Conservation (phyloP, 2,113 vertebrate species). For the Ceuthmochares aereus region DNA sequence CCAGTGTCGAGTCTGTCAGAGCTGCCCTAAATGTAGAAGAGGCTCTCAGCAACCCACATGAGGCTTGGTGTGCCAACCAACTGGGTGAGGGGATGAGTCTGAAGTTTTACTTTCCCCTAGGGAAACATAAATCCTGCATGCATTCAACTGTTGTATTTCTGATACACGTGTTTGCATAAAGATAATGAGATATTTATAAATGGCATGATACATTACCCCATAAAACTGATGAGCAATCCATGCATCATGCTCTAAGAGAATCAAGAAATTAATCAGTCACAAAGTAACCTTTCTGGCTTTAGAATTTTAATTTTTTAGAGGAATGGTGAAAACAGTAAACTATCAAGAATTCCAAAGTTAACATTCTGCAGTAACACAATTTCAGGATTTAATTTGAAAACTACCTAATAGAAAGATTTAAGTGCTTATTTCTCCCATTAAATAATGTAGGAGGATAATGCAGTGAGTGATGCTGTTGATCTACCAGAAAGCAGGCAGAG, state of each 20-base stretch:
- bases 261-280: constrained; percentile 41
- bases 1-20: background rate
- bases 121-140: constrained; percentile 25
- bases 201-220: constrained; percentile 35
- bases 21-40: background rate
- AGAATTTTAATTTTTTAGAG: constrained; percentile 11
- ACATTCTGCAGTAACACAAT: background rate
- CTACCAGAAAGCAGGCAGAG: background rate
- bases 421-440: background rate
- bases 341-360: background rate
- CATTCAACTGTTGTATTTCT: constrained; percentile 28
- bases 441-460: background rate
- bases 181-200: constrained; percentile 63
- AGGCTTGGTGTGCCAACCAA: background rate
- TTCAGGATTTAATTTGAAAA: background rate
- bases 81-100: background rate
- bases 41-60: background rate
- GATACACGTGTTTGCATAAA: background rate
- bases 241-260: background rate
- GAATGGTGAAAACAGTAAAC: background rate
- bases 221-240: constrained; percentile 52
- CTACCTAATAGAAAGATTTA: background rate
- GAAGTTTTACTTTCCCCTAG: constrained; percentile 22
- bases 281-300: background rate
- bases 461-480: background rate